phyloP scores from a whole-genome alignment of 2,113 vertebrate species.

The Rhizomys pruinosus region DNA sequence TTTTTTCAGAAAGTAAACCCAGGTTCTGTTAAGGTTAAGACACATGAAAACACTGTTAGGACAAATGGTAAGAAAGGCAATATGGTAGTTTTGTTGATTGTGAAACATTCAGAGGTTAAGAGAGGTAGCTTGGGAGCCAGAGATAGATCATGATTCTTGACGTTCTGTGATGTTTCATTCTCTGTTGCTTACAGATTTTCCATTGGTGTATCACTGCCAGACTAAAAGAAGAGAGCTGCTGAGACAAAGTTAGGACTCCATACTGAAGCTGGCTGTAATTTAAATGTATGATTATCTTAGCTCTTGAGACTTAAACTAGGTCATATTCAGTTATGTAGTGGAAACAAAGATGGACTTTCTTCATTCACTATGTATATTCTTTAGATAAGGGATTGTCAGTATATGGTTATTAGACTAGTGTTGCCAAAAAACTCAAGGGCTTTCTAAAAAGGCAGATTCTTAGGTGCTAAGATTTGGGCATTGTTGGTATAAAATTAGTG shows the following conservation, averaged over 20 bases:
- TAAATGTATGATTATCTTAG: conserved; percentile 11
- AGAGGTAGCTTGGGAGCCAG: not conserved
- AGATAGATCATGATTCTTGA: not conserved
- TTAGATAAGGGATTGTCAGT: not conserved
- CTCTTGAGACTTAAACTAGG: not conserved
- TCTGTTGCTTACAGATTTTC: not conserved
- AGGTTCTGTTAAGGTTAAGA: not conserved
- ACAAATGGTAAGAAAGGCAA: not conserved
- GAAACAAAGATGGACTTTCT: not conserved
- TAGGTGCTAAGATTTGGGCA: not conserved
- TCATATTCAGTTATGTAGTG: not conserved
- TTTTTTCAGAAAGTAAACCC: not conserved
- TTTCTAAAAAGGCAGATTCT: not conserved
- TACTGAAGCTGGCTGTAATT: not conserved
- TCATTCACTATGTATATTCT: not conserved
- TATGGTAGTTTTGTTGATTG: not conserved
- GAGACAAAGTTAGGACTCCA: not conserved
- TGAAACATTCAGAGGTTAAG: not conserved
- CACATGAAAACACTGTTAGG: not conserved
- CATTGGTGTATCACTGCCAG: not conserved
- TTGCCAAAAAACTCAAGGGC: not conserved
- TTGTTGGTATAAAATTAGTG: not conserved
- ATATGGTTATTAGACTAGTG: not conserved
- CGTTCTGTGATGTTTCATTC: not conserved
- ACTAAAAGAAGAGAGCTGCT: not conserved